These are phyloP conservation scores for Amblyjoppa fuscipennis DNA, from an alignment of 2,888 invertebrate genomes.

Conservation along the genomic window DNA sequence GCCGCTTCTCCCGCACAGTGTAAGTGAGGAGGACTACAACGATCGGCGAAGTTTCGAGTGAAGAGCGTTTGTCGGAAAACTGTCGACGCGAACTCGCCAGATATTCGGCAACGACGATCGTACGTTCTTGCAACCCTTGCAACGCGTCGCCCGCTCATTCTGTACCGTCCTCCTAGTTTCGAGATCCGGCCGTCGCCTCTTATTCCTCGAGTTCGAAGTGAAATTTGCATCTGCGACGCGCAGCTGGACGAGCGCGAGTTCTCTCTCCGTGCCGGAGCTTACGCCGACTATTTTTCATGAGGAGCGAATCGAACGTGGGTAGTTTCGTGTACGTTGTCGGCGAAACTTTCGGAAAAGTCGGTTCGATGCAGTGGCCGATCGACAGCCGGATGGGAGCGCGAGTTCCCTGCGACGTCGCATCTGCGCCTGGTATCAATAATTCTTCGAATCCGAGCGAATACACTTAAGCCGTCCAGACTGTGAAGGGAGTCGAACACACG, in stretches of 20 bases:
- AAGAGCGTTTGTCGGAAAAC: slow-evolving; percentile 52
- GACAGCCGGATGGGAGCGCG: background rate
- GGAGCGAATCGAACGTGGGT: slow-evolving; percentile 12
- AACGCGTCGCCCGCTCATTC: slow-evolving; percentile 11
- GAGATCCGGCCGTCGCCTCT: slow-evolving; percentile 16
- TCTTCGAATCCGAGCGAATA: slow-evolving; percentile 5
- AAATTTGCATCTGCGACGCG: slow-evolving; percentile 58
- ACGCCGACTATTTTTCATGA: slow-evolving; percentile 46
- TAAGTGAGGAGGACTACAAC: slow-evolving; percentile 1
- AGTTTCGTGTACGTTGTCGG: slow-evolving; percentile 24
- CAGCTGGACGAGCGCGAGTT: slow-evolving; percentile 43
- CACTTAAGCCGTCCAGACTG: background rate
- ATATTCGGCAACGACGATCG: slow-evolving; percentile 42
- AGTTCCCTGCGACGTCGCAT: background rate
- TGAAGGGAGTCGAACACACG: background rate
- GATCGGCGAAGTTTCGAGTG: slow-evolving; percentile 43
- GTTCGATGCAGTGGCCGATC: background rate
- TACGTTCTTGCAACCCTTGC: slow-evolving; percentile 23
- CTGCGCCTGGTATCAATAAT: slow-evolving; percentile 22
- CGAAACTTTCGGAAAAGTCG: slow-evolving; percentile 33
- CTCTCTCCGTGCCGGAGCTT: slow-evolving; percentile 10
- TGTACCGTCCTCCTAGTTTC: slow-evolving; percentile 45
- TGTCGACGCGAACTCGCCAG: slow-evolving; percentile 32
- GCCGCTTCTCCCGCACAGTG: background rate
- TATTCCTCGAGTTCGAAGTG: slow-evolving; percentile 39